Percentiles rank a stretch among this genome's conserved stretches.
Conservation (phyloP, 2,797 vertebrate species). For the Epinephelus awoara region DNA sequence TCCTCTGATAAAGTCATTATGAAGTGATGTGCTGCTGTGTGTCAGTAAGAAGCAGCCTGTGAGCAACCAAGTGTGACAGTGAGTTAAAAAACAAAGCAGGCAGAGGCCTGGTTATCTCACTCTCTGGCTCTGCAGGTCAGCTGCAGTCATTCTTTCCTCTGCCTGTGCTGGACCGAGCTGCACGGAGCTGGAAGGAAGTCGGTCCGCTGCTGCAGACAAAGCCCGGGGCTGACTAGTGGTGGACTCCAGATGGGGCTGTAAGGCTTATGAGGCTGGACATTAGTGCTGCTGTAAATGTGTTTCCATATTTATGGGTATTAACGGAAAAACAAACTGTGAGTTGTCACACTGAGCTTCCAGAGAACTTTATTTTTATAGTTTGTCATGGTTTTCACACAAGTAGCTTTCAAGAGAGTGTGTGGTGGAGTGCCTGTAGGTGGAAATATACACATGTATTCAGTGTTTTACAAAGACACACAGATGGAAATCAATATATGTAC, state of each 20-base stretch:
- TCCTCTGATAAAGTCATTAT: constrained; percentile 50
- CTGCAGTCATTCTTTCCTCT: constrained; percentile 78
- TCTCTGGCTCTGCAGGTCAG: constrained; percentile 61
- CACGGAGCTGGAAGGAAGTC: constrained; percentile 51
- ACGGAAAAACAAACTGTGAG: constrained; percentile 4
- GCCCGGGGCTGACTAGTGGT: background rate
- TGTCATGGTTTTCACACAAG: background rate
- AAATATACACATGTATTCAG: background rate
- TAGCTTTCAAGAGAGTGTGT: background rate
- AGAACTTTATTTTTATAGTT: background rate
- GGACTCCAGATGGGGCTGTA: constrained; percentile 24
- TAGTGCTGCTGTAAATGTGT: constrained; percentile 11
- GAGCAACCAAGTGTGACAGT: constrained; percentile 29
- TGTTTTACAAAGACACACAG: background rate
- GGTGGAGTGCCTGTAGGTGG: background rate
- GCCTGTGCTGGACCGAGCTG: constrained; percentile 45
- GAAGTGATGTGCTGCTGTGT: constrained; percentile 34
- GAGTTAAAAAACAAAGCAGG: constrained; percentile 58
- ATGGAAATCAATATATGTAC: background rate
- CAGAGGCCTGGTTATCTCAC: constrained; percentile 57
- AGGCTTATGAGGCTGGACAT: background rate
- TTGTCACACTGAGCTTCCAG: background rate
- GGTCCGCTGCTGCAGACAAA: constrained; percentile 22
- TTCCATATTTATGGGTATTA: constrained; percentile 9
- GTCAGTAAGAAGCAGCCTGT: constrained; percentile 41